These are phyloP conservation scores for Cremastinae sp. DNA, from an alignment of 2,888 invertebrate species.

Conservation along the genomic window DNA sequence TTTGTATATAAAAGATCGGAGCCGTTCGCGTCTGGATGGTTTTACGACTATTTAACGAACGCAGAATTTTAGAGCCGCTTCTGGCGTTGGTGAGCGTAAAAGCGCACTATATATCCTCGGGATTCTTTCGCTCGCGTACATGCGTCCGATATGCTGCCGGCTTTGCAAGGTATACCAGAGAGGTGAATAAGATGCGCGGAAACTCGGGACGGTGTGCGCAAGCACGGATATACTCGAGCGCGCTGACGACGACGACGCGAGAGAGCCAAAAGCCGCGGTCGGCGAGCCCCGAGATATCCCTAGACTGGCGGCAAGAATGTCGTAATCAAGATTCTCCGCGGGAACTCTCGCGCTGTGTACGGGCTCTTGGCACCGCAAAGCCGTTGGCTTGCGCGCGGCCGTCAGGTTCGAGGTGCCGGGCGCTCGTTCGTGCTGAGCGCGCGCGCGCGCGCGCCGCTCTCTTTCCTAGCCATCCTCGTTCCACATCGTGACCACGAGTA, in stretches of 20 bases:
- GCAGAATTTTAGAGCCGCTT: constrained; percentile 45
- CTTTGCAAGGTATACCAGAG: constrained; percentile 2
- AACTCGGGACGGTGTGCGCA: not conserved
- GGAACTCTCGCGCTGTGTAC: constrained; percentile 59
- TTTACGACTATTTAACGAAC: constrained; percentile 61
- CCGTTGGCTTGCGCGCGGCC: constrained; percentile 46
- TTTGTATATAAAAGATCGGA: constrained; percentile 18
- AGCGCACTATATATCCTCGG: constrained; percentile 9
- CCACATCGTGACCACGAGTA: constrained; percentile 60
- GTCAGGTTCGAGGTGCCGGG: constrained; percentile 39
- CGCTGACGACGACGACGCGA: constrained; percentile 27
- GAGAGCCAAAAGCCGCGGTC: constrained; percentile 37
- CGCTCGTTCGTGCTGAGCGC: too few species aligned
- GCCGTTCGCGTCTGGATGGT: constrained; percentile 38
- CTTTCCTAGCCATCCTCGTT: constrained; percentile 37
- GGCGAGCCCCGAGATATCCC: constrained; percentile 55
- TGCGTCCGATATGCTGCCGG: constrained; percentile 4
- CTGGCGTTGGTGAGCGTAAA: not conserved
- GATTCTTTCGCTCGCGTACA: constrained; percentile 12
- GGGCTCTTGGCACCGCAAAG: constrained; percentile 46
- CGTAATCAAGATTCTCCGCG: constrained; percentile 66
- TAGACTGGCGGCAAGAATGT: constrained; percentile 62
- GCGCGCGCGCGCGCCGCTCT: too few species aligned
- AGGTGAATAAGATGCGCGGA: not conserved
- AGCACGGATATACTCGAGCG: constrained; percentile 7